Percentiles rank a stretch among this genome's conserved stretches.
Conservation (phyloP, 2,113 vertebrate genomes). For the Cynopterus brachyotis region DNA sequence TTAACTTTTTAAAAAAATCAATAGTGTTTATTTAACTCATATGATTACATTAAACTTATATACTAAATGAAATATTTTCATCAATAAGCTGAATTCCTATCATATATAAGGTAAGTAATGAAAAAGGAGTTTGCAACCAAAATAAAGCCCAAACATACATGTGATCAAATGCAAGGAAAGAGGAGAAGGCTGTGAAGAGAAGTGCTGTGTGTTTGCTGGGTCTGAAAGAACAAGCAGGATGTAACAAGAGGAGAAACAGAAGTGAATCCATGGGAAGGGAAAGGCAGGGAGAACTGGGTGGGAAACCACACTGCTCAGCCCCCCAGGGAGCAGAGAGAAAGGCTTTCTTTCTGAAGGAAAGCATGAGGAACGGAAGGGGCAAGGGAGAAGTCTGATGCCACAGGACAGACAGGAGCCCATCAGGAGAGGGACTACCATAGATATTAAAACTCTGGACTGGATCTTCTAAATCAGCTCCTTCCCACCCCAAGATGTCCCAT, state of each 20-base stretch:
- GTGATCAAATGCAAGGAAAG: not conserved
- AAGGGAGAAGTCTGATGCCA: not conserved
- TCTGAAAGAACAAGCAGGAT: not conserved
- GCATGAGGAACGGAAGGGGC: not conserved
- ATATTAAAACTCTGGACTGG: not conserved
- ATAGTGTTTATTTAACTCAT: not conserved
- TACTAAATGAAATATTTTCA: not conserved
- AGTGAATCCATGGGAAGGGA: no score
- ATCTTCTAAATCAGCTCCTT: not conserved
- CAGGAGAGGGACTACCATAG: not conserved
- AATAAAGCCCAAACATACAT: not conserved
- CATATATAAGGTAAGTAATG: not conserved
- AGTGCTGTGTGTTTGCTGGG: fast-evolving
- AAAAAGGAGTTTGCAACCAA: not conserved
- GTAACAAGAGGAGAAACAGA: no score
- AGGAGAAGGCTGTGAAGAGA: not conserved
- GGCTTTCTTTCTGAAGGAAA: not conserved
- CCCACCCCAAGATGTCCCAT: not conserved
- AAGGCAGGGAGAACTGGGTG: fast-evolving
- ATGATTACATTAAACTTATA: not conserved
- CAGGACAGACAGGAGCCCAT: fast-evolving
- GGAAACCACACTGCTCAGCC: not conserved
- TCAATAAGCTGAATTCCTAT: not conserved
- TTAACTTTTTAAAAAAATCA: not conserved
- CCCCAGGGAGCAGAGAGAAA: not conserved